Evolutionary conservation across 1,140 invertebrate species (phyloP), one percentile per base, ranked within the genome.

Genomic region (Megathymus violae): DNA sequence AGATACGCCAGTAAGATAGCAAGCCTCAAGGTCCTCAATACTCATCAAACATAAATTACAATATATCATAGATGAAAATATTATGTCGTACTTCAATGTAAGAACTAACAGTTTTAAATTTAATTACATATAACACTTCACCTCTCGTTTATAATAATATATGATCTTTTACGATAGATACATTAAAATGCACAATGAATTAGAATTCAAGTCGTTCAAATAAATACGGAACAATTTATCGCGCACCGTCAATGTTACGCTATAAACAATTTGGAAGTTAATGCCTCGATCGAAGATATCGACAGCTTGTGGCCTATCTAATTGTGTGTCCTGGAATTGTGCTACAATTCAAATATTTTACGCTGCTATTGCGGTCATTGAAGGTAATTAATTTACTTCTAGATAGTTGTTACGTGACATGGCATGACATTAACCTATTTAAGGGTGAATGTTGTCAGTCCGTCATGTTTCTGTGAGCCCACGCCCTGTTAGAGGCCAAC

Each of bases 371-470:
- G 15, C 48, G 17, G 10, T 52, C 38, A 34, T 54, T 54, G 17
- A 36, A 13, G 7, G 22, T 59, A 36, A 59, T 59, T 64, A 60
- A 43, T 43, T 56, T 43, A 54, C 44, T 40, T 58, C 43, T 60
- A 10, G 38, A 61, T 19, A 14, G 14, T 50, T 59, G 59, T n/a
- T 65, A 43, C 56, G 43, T 66, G 63, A 65, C 63, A 44, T 17
- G 50, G 50, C 50, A 61, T 31, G 58, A 46, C 58, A 66, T 66
- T 66, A 66, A 66, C 58, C 64, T 61, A 66, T 47, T 56, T 56
- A 31, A 56, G 25, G 38, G 13, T 25, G 22, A 54, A 44, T 52
- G 27, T 48, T 61, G 50, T 44, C 43, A 44, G 36, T 19, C 17
- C 40, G 61, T 27, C 41, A 25, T 68, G 48, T 68, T 52, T 54